phyloP scores from a whole-genome alignment of 2,113 vertebrate species.

The Eretmochelys imbricata region DNA sequence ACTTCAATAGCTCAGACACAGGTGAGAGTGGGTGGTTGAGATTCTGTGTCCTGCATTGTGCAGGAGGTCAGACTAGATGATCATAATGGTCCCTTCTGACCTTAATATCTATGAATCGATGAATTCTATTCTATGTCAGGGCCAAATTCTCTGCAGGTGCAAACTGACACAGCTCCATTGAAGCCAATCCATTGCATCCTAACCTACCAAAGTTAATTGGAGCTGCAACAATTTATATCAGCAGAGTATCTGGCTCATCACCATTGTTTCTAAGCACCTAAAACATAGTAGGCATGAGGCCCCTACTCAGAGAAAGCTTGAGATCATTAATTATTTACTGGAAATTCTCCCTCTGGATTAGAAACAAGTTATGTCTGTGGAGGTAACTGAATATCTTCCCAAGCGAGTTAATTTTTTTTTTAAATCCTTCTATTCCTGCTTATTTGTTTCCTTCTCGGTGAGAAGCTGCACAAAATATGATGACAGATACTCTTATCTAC shows the following conservation, averaged over 20 bases:
- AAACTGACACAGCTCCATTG: neutral
- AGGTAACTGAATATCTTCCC: neutral
- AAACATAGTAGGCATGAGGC: neutral
- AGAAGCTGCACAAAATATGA: neutral
- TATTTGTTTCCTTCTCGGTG: neutral
- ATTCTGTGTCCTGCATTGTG: no score
- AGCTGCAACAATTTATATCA: neutral
- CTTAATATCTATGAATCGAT: no score
- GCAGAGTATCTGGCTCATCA: neutral
- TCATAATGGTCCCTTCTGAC: no score
- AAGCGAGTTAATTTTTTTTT: neutral
- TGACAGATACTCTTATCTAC: neutral
- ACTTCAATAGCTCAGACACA: no score
- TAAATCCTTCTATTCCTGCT: neutral
- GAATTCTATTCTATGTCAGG: neutral
- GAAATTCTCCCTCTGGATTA: neutral
- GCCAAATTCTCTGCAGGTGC: neutral
- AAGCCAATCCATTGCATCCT: neutral
- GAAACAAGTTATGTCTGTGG: neutral
- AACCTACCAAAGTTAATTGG: neutral
- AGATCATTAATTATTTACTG: neutral
- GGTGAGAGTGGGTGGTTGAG: no score
- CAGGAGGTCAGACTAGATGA: no score
- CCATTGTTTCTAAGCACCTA: neutral
- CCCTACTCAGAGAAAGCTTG: neutral